Evolutionary conservation across 35 echinoderm and acorn worm species (phyloP).

Genomic region (Lytechinus variegatus): DNA sequence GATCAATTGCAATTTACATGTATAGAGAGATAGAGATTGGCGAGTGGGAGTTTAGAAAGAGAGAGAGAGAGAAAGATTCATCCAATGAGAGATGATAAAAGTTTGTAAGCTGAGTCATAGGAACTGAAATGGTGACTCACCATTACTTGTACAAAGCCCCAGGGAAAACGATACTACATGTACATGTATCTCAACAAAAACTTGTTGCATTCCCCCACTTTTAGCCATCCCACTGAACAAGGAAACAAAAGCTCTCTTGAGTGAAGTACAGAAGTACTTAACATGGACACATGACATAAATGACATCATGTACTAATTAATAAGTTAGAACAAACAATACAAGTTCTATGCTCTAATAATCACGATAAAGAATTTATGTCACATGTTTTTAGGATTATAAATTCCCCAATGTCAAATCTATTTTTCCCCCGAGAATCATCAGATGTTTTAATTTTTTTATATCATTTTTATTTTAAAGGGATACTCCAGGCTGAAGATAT

Average conservation of each 20-base stretch:
- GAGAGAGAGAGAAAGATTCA: constrained; percentile 25
- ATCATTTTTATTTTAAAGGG: too few species aligned
- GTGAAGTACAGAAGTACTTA: background rate
- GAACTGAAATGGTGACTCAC: constrained; percentile 28
- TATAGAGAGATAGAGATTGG: background rate
- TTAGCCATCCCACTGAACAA: background rate
- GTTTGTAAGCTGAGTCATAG: constrained; percentile 36
- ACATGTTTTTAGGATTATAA: background rate
- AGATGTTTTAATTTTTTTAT: background rate
- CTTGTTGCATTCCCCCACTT: background rate
- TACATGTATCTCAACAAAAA: background rate
- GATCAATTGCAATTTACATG: background rate
- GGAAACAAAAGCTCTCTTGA: background rate
- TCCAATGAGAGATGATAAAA: constrained; percentile 12
- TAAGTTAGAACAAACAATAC: background rate
- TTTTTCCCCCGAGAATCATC: background rate
- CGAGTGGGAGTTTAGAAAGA: background rate
- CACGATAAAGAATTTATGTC: background rate
- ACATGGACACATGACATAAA: background rate
- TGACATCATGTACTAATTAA: background rate
- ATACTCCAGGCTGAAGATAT: too few species aligned
- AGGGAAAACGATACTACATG: background rate
- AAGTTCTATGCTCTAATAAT: background rate
- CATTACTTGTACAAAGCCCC: background rate
- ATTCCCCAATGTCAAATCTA: background rate